A percentile compares a stretch with the other conserved stretches of the same genome.
Evolutionary conservation across 2,113 vertebrate species (phyloP).

Genomic region (Mionectes macconnelli): DNA sequence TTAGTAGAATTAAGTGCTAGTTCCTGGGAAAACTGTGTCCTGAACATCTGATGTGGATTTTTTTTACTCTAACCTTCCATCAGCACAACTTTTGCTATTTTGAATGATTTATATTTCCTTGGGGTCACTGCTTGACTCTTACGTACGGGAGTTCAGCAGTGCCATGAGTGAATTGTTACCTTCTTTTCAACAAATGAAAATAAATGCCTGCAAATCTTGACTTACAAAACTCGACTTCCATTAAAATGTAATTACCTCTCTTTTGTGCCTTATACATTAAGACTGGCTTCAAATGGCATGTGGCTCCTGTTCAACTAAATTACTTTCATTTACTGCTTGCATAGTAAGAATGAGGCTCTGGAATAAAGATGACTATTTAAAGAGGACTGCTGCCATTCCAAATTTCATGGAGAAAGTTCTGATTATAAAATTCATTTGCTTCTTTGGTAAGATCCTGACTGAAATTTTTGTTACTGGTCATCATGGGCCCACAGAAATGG

Average conservation of each 20-base stretch:
- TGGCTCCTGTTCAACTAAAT: neutral
- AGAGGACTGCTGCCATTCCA: neutral
- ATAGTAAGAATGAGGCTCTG: neutral
- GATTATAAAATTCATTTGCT: neutral
- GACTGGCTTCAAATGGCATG: neutral
- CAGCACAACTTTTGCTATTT: neutral
- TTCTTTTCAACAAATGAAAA: neutral
- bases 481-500: neutral
- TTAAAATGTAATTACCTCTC: slow-evolving; percentile 41
- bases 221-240: neutral
- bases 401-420: neutral
- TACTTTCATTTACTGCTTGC: slow-evolving; percentile 21
- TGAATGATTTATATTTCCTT: neutral
- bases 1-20: neutral
- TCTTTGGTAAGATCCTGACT: neutral
- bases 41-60: neutral
- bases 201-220: slow-evolving; percentile 16
- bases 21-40: neutral
- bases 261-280: slow-evolving; percentile 32
- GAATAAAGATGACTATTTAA: slow-evolving; percentile 1
- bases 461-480: neutral
- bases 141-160: neutral
- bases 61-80: neutral
- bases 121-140: neutral
- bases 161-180: neutral